Percentiles rank a stretch among this genome's conserved stretches.
These are phyloP conservation scores for Hedya salicella DNA, from an alignment of 2,888 invertebrate genomes.

Conservation along the genomic window DNA sequence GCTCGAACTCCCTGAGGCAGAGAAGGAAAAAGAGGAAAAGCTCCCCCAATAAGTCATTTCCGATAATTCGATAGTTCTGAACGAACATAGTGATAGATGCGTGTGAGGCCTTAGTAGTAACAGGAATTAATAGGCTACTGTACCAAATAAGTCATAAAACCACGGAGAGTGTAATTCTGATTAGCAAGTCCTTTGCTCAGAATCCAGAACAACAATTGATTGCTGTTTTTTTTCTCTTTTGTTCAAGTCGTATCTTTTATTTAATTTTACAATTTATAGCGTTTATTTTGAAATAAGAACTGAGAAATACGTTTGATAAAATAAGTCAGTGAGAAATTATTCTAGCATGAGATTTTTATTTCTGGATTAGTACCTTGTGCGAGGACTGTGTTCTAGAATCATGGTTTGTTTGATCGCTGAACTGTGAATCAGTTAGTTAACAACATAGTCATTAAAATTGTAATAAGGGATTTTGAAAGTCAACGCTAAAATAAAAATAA, in stretches of 20 bases:
- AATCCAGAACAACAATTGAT: conserved; percentile 21
- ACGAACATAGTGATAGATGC: conserved; percentile 45
- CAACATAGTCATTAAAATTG: conserved; percentile 68
- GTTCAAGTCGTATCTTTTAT: neutral
- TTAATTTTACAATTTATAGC: neutral
- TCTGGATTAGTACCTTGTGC: conserved; percentile 12
- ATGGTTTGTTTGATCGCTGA: conserved; percentile 39
- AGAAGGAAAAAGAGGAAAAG: conserved; percentile 28
- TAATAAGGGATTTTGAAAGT: conserved; percentile 56
- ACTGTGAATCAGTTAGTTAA: conserved; percentile 49
- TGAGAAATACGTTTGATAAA: neutral
- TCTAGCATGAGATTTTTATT: conserved; percentile 7
- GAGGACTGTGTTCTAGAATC: conserved; percentile 36
- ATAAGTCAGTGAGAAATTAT: neutral
- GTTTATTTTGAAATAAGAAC: neutral
- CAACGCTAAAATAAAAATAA: conserved; percentile 63
- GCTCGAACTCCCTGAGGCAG: conserved; percentile 44
- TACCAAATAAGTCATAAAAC: conserved; percentile 73
- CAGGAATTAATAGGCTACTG: conserved; percentile 65
- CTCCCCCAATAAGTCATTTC: conserved; percentile 37
- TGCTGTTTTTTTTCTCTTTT: conserved; percentile 3
- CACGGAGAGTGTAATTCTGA: conserved; percentile 44
- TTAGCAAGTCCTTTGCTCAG: conserved; percentile 28
- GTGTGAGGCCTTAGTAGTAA: conserved; percentile 46
- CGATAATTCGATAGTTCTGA: conserved; percentile 44